A percentile compares a stretch with the other conserved stretches of the same genome.
Evolutionary conservation across 2,113 vertebrate species (phyloP).

Genomic region (Spizaetus ornatus): DNA sequence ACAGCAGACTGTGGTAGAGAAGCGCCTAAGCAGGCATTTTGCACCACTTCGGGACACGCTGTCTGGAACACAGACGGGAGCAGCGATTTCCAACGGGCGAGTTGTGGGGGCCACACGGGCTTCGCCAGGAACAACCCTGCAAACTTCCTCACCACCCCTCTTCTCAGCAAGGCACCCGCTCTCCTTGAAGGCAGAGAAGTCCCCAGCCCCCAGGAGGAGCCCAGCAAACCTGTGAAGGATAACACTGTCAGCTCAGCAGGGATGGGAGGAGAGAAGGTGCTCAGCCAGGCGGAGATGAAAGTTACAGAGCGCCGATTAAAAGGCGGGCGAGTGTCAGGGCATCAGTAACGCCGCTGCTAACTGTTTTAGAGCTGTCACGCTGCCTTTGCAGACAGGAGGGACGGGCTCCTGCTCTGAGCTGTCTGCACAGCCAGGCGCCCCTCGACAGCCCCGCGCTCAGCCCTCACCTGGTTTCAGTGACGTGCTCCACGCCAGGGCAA

Average conservation of each 20-base stretch:
- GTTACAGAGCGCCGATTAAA: slow-evolving; percentile 19
- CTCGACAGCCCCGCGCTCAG: not conserved
- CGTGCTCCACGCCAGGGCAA: not conserved
- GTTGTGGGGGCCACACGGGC: accelerated
- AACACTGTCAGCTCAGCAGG: not conserved
- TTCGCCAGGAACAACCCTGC: not conserved
- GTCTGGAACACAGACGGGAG: not conserved
- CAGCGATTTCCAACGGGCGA: not conserved
- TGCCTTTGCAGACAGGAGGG: not conserved
- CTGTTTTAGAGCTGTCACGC: slow-evolving; percentile 12
- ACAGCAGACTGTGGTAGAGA: not conserved
- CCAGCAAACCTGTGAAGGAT: not conserved
- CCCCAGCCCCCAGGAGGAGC: not conserved
- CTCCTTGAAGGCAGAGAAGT: not conserved
- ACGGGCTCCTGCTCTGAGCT: slow-evolving; percentile 60
- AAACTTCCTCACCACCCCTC: not conserved
- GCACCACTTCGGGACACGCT: not conserved
- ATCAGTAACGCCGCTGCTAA: not conserved
- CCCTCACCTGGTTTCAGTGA: not conserved
- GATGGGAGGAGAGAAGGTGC: not conserved
- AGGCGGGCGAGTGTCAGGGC: not conserved
- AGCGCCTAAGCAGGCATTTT: not conserved
- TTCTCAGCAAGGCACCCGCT: not conserved
- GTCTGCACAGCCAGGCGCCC: not conserved
- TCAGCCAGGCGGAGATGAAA: slow-evolving; percentile 1